Conservation (phyloP, 1,140 invertebrate species). For the Ditylenchus dipsaci region DNA sequence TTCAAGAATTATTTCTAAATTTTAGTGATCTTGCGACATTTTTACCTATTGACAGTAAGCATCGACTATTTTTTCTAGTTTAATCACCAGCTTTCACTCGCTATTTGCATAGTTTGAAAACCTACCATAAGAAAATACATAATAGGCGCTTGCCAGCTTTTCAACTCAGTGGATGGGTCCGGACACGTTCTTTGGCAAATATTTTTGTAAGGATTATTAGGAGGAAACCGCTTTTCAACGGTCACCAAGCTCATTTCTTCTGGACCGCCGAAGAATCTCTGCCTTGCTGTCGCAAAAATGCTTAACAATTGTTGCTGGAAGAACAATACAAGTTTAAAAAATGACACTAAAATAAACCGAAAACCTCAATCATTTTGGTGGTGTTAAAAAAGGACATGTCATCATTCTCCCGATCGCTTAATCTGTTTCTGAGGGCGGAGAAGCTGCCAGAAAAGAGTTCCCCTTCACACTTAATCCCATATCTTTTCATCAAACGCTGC, state of each 20-base stretch:
- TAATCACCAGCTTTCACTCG: neutral
- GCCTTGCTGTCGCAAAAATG: slow-evolving; percentile 15
- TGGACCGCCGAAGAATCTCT: slow-evolving; percentile 23
- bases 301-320: slow-evolving; percentile 25
- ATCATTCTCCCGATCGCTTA: slow-evolving; percentile 31
- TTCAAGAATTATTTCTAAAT: neutral
- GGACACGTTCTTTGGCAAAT: too few species aligned
- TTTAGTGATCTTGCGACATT: neutral
- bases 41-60: too few species aligned
- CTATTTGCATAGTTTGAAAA: neutral
- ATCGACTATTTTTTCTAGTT: neutral
- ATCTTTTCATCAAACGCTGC: slow-evolving; percentile 47
- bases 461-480: slow-evolving; percentile 47
- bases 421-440: slow-evolving; percentile 25
- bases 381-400: slow-evolving; percentile 47
- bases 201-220: too few species aligned
- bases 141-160: slow-evolving; percentile 32
- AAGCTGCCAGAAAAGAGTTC: slow-evolving; percentile 41
- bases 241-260: too few species aligned
- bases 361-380: neutral
- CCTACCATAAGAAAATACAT: slow-evolving; percentile 26
- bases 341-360: neutral
- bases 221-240: too few species aligned
- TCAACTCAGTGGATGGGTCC: too few species aligned
- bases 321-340: neutral